Base-by-base conservation (phyloP, 2,797 vertebrate genomes). In the Champsocephalus gunnari region DNA sequence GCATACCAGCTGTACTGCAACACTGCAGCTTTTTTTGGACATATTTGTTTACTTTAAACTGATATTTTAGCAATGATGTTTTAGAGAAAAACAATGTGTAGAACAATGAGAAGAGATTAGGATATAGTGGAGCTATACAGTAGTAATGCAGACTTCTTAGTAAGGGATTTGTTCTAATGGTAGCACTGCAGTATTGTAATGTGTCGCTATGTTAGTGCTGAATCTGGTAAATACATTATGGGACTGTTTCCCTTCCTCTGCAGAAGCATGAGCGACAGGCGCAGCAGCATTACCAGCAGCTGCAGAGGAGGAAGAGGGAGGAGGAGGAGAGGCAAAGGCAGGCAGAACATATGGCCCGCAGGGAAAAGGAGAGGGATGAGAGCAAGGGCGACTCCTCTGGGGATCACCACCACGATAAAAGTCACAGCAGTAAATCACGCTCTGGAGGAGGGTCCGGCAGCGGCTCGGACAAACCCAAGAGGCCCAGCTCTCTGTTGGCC, bases 241-340 rank as follows among this genome's bases (percentile, higher is more conserved):
- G 50, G 66, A 59, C 54, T n/a, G 38, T 73, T 79, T 85, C 24
- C 19, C 75, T 72, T 73, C 51, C 76, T 80, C 77, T 87, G 80
- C 95, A 99, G 98, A 97, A 97, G 88, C 97, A 99, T 6, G 98
- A 99, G 87, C 96, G 98, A 12, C 98, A 99, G 90, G 98, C 98
- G 0, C 98, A 99, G 95, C 97, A 98, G 77, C 97, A 96, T 88
- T 99, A 96, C 91, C 97, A 98, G 93, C 97, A 98, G 88, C 97
- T 98, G 90, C 98, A 98, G 93, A 94, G 97, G 75, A 95, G 96
- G 67, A 96, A 97, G 85, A 95, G 97, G n/a, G 97, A 99, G 91
- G 97, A 99, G 75, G 98, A 99, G 88, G 98, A 99, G 87, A 83
- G 97, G 28, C 98, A 99, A 91, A 93, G 97, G 24, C 98, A 99